These are phyloP conservation scores for Cheilosia variabilis DNA, from an alignment of 2,888 invertebrate species.

Conservation along the genomic window DNA sequence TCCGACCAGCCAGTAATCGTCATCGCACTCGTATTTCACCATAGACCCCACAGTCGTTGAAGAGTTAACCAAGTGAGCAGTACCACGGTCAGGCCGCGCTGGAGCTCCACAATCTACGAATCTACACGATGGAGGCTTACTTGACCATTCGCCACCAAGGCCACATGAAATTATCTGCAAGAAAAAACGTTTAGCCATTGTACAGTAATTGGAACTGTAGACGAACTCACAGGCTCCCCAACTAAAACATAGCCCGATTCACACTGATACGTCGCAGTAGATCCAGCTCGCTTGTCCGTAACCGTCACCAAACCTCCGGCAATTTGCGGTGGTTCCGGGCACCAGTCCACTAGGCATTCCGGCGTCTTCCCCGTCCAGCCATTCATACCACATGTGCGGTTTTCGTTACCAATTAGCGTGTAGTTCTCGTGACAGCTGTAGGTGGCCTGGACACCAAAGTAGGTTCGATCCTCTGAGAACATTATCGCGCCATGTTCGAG, in stretches of 20 bases:
- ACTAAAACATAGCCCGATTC: constrained; percentile 93
- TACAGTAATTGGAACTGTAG: not conserved
- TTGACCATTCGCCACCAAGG: constrained; percentile 93
- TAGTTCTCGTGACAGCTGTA: constrained; percentile 94
- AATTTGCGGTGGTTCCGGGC: constrained; percentile 91
- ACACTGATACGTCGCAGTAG: constrained; percentile 91
- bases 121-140: constrained; percentile 91
- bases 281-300: constrained; percentile 91
- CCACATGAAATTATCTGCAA: constrained; percentile 91
- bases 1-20: constrained; percentile 93
- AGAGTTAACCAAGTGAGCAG: constrained; percentile 89
- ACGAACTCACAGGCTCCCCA: constrained; percentile 88
- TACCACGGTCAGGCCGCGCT: constrained; percentile 91
- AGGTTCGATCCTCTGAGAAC: constrained; percentile 89
- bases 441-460: constrained; percentile 90
- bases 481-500: constrained; percentile 90
- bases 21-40: constrained; percentile 91
- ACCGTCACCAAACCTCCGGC: constrained; percentile 89
- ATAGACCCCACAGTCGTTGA: constrained; percentile 92
- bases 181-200: constrained; percentile 10
- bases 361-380: constrained; percentile 93
- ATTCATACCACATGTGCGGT: constrained; percentile 89
- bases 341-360: constrained; percentile 94
- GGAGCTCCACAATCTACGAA: constrained; percentile 94
- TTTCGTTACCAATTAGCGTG: constrained; percentile 90